Conservation (phyloP, 2,113 vertebrate species). For the Microtus pennsylvanicus region DNA sequence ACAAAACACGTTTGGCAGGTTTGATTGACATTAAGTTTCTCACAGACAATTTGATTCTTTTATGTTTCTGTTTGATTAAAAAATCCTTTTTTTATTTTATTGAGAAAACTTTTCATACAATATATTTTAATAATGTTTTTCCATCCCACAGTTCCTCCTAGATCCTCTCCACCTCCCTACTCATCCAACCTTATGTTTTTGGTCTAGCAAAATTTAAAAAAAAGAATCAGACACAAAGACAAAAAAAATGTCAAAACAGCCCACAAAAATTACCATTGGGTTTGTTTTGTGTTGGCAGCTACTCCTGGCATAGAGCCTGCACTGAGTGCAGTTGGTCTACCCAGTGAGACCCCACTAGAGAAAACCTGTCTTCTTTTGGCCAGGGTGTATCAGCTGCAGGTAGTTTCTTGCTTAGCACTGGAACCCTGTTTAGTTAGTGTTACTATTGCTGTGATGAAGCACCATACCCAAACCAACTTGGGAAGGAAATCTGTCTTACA, state of each 20-base stretch:
- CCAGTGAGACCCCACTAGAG: not conserved
- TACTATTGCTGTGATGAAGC: not conserved
- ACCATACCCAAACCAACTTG: not conserved
- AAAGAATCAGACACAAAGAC: too few species aligned
- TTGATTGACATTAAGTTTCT: constrained; percentile 75
- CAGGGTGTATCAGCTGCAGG: not conserved
- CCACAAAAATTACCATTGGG: not conserved
- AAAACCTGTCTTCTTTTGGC: not conserved
- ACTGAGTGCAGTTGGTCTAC: not conserved
- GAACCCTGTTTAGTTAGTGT: not conserved
- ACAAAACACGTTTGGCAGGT: constrained; percentile 79
- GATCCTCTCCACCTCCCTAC: not conserved
- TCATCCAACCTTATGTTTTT: not conserved
- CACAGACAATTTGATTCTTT: constrained; percentile 54
- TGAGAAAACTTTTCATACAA: not conserved
- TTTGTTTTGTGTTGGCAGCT: not conserved
- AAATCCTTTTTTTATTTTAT: not conserved
- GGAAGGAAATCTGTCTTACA: not conserved
- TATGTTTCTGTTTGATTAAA: constrained; percentile 28
- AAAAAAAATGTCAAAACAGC: too few species aligned
- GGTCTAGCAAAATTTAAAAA: not conserved
- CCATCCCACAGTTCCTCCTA: not conserved
- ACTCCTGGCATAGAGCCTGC: not conserved
- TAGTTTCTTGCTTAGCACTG: not conserved
- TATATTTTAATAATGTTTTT: not conserved